Evolutionary conservation across 2,113 vertebrate species (phyloP).

Genomic region (Scopus umbretta): DNA sequence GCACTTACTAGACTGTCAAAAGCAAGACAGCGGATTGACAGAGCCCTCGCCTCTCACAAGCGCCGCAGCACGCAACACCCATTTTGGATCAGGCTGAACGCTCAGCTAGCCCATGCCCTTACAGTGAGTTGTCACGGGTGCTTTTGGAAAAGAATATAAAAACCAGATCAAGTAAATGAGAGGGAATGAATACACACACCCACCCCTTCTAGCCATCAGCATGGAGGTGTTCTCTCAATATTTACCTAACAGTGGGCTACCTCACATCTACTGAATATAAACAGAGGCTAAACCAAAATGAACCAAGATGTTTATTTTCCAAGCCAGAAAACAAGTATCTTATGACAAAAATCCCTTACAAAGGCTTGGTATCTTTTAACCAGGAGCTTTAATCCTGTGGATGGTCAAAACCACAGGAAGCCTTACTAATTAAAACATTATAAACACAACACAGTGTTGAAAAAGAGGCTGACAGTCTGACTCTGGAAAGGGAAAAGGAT

Average conservation of each 20-base stretch:
- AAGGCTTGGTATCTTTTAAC: not conserved
- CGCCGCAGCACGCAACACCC: not conserved
- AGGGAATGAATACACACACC: not conserved
- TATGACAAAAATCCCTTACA: not conserved
- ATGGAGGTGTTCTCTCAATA: not conserved
- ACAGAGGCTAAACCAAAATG: not conserved
- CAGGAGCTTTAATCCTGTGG: not conserved
- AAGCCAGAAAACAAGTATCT: not conserved
- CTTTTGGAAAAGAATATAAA: not conserved
- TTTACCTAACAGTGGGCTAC: not conserved
- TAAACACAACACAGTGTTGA: not conserved
- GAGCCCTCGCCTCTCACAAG: not conserved
- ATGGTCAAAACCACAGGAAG: not conserved
- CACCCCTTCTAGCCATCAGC: not conserved
- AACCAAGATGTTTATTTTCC: not conserved
- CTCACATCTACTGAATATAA: not conserved
- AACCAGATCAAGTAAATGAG: not conserved
- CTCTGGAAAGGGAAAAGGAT: not conserved
- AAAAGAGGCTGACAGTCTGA: not conserved
- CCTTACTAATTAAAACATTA: not conserved
- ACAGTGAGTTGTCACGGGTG: not conserved
- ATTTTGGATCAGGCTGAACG: not conserved
- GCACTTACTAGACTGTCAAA: not conserved
- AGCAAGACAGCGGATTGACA: rapidly evolving
- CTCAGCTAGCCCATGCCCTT: not conserved